Conservation (phyloP, 30 jellyfish, hydroid and myxozoan species). For the Cassiopea xamachana region DNA sequence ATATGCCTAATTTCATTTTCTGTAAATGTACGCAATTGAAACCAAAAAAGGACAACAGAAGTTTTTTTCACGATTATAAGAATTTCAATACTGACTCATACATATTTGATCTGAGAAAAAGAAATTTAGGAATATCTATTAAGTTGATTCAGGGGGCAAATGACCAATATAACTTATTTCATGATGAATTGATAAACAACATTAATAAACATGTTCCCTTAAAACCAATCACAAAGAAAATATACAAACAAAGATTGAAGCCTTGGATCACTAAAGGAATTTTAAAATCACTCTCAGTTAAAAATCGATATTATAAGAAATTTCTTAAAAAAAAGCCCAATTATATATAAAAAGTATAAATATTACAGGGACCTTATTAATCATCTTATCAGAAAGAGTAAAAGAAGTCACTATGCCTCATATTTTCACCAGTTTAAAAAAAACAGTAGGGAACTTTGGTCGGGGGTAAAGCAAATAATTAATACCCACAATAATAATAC, state of each 20-base stretch:
- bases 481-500: neutral
- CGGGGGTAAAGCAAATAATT: conserved; percentile 9
- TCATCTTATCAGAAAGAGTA: conserved; percentile 40
- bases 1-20: conserved; percentile 35
- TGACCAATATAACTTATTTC: conserved; percentile 48
- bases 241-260: conserved; percentile 35
- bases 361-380: conserved; percentile 35
- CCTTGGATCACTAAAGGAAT: conserved; percentile 79
- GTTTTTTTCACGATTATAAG: conserved; percentile 44
- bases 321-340: conserved; percentile 25
- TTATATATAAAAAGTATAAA: conserved; percentile 26
- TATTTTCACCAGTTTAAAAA: neutral
- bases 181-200: neutral
- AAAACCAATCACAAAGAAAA: conserved; percentile 28
- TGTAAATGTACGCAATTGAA: conserved; percentile 30
- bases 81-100: conserved; percentile 24
- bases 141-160: conserved; percentile 48
- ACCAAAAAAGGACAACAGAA: conserved; percentile 23
- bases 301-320: conserved; percentile 31
- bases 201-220: conserved; percentile 58
- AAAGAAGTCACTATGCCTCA: neutral
- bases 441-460: conserved; percentile 3
- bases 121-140: neutral
- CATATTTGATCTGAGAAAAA: conserved; percentile 25
- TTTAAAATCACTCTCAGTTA: conserved; percentile 51